Conservation (phyloP, 2,797 vertebrate species). For the Rachycentron canadum region DNA sequence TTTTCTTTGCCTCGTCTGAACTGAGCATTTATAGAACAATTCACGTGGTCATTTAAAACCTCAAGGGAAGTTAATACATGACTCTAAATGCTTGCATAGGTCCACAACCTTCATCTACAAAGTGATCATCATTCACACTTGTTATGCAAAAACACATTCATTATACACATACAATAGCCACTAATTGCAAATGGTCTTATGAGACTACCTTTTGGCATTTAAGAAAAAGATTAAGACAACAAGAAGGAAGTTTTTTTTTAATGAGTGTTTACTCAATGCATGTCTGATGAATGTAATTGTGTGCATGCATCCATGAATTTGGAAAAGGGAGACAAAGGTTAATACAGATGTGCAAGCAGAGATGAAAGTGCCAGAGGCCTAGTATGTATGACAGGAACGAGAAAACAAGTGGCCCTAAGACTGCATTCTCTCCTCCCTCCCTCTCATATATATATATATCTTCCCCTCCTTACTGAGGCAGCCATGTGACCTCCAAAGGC, state of each 20-base stretch:
- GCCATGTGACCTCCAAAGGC: constrained; percentile 78
- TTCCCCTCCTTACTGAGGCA: constrained; percentile 55
- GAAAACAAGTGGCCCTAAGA: constrained; percentile 65
- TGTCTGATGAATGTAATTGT: constrained; percentile 40
- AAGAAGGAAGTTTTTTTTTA: constrained; percentile 27
- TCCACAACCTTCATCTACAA: no score
- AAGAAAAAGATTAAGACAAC: constrained; percentile 31
- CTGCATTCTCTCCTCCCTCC: constrained; percentile 11
- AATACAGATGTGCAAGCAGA: constrained; percentile 70
- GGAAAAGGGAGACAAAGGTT: constrained; percentile 72
- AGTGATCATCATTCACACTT: constrained; percentile 22
- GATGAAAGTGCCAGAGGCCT: constrained; percentile 68
- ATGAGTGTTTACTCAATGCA: constrained; percentile 55
- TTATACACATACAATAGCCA: constrained; percentile 35
- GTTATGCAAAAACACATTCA: constrained; percentile 40
- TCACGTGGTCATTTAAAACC: constrained; percentile 12
- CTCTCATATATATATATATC: constrained; percentile 1
- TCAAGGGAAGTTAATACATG: background rate
- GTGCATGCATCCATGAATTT: constrained; percentile 32
- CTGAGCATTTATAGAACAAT: constrained; percentile 15
- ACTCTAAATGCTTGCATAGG: background rate
- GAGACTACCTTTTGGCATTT: constrained; percentile 53
- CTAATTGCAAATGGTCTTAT: constrained; percentile 55
- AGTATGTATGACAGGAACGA: constrained; percentile 25
- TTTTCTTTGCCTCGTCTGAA: constrained; percentile 3